phyloP scores from a whole-genome alignment of 2,888 invertebrate genomes.

The Malthinus flaveolus region DNA sequence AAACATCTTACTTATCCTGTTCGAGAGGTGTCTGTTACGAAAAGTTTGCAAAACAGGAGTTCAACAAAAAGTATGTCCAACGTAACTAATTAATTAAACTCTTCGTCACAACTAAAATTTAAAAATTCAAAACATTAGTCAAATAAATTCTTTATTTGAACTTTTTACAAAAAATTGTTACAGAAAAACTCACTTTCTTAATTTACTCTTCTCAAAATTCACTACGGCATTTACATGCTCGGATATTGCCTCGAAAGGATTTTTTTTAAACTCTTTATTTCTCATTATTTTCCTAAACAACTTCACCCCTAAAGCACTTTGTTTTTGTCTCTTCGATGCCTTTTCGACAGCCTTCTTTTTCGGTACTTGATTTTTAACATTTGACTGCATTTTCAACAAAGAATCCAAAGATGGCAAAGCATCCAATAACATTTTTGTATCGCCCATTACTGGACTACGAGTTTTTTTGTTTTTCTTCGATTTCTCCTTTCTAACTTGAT shows the following conservation, averaged over 20 bases:
- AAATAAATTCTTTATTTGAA: too few relatives aligned
- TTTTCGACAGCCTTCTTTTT: constrained; percentile 40
- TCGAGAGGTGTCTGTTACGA: too few relatives aligned
- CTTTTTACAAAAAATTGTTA: background rate
- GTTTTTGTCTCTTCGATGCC: constrained; percentile 40
- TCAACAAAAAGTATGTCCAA: too few relatives aligned
- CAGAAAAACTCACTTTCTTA: background rate
- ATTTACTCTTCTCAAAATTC: constrained; percentile 7
- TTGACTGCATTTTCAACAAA: constrained; percentile 33
- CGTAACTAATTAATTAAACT: too few relatives aligned
- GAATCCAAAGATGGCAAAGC: constrained; percentile 46
- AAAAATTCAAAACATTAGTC: too few relatives aligned
- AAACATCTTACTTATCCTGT: too few relatives aligned
- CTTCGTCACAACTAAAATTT: too few relatives aligned
- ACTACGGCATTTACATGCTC: constrained; percentile 41
- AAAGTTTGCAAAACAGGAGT: too few relatives aligned
- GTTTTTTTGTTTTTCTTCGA: constrained; percentile 42
- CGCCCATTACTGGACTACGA: constrained; percentile 42
- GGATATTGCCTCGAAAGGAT: constrained; percentile 42
- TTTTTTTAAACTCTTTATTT: constrained; percentile 39
- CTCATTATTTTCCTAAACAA: constrained; percentile 42
- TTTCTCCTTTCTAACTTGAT: constrained; percentile 40
- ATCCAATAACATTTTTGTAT: constrained; percentile 45
- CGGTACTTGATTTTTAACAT: constrained; percentile 34
- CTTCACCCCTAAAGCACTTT: constrained; percentile 39